phyloP scores from a whole-genome alignment of 2,888 invertebrate species.

The Harpagoxenus sublaevis region DNA sequence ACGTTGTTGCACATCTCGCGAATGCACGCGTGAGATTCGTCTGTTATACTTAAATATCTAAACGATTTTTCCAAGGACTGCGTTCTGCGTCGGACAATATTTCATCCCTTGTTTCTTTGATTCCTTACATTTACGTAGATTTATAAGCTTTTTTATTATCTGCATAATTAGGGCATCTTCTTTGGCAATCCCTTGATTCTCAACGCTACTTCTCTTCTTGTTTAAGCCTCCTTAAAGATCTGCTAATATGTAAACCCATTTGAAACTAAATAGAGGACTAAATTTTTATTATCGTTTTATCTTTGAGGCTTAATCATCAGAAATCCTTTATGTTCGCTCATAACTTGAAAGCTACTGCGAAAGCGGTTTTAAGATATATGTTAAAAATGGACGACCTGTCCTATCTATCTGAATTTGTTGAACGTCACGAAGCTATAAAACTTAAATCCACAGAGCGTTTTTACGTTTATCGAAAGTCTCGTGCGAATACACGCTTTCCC shows the following conservation, averaged over 20 bases:
- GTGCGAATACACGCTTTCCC: constrained; percentile 47
- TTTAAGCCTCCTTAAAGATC: neutral
- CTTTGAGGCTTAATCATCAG: neutral
- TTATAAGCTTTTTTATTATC: neutral
- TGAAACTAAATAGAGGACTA: neutral
- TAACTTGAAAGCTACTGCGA: neutral
- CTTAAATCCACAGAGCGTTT: constrained; percentile 31
- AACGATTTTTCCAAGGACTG: neutral
- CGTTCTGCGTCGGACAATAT: neutral
- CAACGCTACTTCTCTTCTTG: neutral
- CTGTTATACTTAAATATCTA: constrained; percentile 10
- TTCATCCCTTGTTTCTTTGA: neutral
- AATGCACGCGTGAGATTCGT: constrained; percentile 15
- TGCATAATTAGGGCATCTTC: neutral
- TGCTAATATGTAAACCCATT: neutral
- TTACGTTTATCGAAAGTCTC: constrained; percentile 57
- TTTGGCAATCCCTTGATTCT: neutral
- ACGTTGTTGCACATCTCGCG: constrained; percentile 24
- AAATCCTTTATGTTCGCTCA: neutral
- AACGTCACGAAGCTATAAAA: constrained; percentile 51
- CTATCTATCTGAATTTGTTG: neutral
- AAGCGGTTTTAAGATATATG: neutral
- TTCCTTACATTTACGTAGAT: neutral
- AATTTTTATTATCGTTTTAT: constrained; percentile 20
- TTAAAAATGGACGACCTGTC: neutral